Percentiles rank a stretch among this genome's conserved stretches.
These are phyloP conservation scores for Lapara coniferarum DNA, from an alignment of 2,888 invertebrate genomes.

Conservation along the genomic window DNA sequence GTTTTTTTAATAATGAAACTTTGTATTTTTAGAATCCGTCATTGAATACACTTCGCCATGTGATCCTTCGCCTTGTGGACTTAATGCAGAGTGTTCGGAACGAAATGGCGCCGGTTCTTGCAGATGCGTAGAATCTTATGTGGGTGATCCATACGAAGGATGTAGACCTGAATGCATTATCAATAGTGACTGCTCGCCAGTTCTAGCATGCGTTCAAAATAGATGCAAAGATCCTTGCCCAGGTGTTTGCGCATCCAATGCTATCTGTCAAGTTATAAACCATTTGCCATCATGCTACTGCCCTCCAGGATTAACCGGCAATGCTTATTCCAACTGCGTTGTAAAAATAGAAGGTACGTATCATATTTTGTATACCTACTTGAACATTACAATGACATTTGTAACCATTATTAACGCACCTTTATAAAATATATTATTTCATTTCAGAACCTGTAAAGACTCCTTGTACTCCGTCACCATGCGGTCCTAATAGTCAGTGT, in stretches of 20 bases:
- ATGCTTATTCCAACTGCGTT: slow-evolving; percentile 87
- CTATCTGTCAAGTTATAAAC: slow-evolving; percentile 89
- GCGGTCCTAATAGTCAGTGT: slow-evolving; percentile 91
- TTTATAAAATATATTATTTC: slow-evolving; percentile 19
- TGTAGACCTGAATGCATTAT: slow-evolving; percentile 92
- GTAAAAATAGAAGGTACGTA: slow-evolving; percentile 69
- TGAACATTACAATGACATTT: background rate
- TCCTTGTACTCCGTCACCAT: slow-evolving; percentile 89
- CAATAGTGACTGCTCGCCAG: slow-evolving; percentile 90
- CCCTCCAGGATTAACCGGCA: slow-evolving; percentile 86
- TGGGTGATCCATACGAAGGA: slow-evolving; percentile 81
- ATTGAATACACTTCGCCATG: slow-evolving; percentile 84
- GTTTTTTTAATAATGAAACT: background rate
- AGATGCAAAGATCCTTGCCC: slow-evolving; percentile 92
- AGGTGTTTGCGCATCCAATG: slow-evolving; percentile 88
- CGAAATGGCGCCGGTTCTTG: slow-evolving; percentile 88
- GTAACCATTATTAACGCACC: background rate
- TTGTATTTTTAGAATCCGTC: slow-evolving; percentile 58
- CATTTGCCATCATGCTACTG: slow-evolving; percentile 90
- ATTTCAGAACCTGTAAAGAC: slow-evolving; percentile 69
- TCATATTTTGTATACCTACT: background rate
- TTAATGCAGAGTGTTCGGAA: slow-evolving; percentile 85
- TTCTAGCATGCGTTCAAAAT: slow-evolving; percentile 88
- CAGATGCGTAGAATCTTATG: slow-evolving; percentile 85
- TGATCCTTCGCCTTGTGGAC: slow-evolving; percentile 87